These are phyloP conservation scores for Drosophila ohnishii DNA, from an alignment of 1,140 invertebrate genomes.

Conservation along the genomic window DNA sequence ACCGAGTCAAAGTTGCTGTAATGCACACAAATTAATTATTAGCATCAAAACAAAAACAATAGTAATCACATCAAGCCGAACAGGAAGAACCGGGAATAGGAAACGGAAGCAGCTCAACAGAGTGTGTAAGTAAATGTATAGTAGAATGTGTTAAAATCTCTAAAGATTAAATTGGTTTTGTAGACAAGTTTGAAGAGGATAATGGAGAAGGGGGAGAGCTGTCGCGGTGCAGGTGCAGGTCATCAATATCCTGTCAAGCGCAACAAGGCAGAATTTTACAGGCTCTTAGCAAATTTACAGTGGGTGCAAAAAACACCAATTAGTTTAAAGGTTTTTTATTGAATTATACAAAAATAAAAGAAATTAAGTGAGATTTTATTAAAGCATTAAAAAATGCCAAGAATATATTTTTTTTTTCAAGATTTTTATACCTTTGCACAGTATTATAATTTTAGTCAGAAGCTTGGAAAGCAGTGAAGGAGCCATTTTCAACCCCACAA, in stretches of 20 bases:
- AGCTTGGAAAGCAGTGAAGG: too few relatives aligned
- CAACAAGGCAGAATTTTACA: constrained; percentile 53
- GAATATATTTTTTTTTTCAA: too few relatives aligned
- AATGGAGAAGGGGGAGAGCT: not conserved
- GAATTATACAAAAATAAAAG: not conserved
- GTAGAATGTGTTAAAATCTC: constrained; percentile 74
- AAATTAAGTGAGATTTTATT: too few relatives aligned
- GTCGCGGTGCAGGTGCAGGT: constrained; percentile 26
- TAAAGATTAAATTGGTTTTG: constrained; percentile 68
- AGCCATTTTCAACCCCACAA: too few relatives aligned
- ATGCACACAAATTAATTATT: constrained; percentile 74
- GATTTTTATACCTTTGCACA: too few relatives aligned
- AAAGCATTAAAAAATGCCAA: too few relatives aligned
- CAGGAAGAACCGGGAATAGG: constrained; percentile 38
- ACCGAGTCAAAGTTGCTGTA: constrained; percentile 34
- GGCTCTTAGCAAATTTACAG: constrained; percentile 26
- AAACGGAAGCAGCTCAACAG: constrained; percentile 41
- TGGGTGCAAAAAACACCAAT: constrained; percentile 1
- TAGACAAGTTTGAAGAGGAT: constrained; percentile 27
- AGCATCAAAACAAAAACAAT: constrained; percentile 38
- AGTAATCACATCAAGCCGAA: constrained; percentile 14
- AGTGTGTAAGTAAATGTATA: not conserved
- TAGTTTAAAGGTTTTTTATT: not conserved
- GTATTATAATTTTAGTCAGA: too few relatives aligned
- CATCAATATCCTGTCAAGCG: constrained; percentile 73